Evolutionary conservation across 2,888 invertebrate species (phyloP).

Genomic region (Elysia crispata): DNA sequence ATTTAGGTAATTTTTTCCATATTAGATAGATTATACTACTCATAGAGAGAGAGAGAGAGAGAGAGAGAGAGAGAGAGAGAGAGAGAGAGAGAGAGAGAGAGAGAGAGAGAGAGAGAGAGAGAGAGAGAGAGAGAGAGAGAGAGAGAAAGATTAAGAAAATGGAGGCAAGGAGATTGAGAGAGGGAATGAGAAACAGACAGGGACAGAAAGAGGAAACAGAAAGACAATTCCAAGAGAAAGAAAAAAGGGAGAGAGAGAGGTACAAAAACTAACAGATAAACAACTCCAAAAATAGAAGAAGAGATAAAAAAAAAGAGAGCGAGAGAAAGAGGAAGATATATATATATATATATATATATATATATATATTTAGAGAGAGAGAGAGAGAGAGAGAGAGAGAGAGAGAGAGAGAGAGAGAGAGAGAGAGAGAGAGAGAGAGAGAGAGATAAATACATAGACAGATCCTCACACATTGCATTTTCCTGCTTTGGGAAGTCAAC

Average conservation of each 20-base stretch:
- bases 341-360: too few species aligned
- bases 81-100: constrained; percentile 9
- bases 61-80: constrained; percentile 23
- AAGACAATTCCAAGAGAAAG: neutral
- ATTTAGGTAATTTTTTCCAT: too few species aligned
- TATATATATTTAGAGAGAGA: too few species aligned
- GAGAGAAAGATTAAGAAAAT: neutral
- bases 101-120: neutral
- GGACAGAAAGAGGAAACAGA: neutral
- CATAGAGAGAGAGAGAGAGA: constrained; percentile 20
- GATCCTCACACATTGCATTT: too few species aligned
- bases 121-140: constrained; percentile 29
- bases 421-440: too few species aligned
- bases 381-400: too few species aligned
- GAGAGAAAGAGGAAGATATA: too few species aligned
- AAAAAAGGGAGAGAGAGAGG: neutral
- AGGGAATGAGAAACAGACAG: neutral
- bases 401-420: too few species aligned
- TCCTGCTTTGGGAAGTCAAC: too few species aligned
- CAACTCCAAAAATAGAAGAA: neutral
- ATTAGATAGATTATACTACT: too few species aligned
- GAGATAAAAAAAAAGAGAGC: too few species aligned
- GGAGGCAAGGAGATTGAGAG: neutral
- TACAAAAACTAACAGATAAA: neutral
- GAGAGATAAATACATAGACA: too few species aligned